Conservation (phyloP, 2,113 vertebrate species). For the Gopherus evgoodei region DNA sequence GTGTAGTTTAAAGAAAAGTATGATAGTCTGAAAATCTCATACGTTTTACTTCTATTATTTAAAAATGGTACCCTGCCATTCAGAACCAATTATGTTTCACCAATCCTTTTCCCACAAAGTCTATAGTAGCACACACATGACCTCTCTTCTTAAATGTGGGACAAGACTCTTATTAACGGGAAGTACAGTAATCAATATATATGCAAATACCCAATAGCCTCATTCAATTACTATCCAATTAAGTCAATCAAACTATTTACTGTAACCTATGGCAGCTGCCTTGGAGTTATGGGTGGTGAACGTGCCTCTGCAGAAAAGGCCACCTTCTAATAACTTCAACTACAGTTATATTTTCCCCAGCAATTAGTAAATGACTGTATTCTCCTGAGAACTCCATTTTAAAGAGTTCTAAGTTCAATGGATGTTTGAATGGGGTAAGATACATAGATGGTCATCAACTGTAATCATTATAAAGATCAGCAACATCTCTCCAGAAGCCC, state of each 20-base stretch:
- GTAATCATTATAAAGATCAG: neutral
- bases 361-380: neutral
- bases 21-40: neutral
- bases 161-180: neutral
- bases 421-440: neutral
- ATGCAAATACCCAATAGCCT: neutral
- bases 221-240: neutral
- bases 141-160: neutral
- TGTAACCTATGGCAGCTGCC: neutral
- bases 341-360: neutral
- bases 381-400: neutral
- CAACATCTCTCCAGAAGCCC: neutral
- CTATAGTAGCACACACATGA: neutral
- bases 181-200: neutral
- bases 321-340: neutral
- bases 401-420: neutral
- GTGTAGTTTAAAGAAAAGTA: neutral
- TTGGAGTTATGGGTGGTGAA: neutral
- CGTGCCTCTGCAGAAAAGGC: neutral
- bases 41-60: neutral
- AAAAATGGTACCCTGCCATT: neutral
- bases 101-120: neutral
- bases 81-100: neutral
- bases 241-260: neutral
- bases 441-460: neutral